Conservation (phyloP, 2,888 invertebrate species). For the Paralinhomoeus sp. region DNA sequence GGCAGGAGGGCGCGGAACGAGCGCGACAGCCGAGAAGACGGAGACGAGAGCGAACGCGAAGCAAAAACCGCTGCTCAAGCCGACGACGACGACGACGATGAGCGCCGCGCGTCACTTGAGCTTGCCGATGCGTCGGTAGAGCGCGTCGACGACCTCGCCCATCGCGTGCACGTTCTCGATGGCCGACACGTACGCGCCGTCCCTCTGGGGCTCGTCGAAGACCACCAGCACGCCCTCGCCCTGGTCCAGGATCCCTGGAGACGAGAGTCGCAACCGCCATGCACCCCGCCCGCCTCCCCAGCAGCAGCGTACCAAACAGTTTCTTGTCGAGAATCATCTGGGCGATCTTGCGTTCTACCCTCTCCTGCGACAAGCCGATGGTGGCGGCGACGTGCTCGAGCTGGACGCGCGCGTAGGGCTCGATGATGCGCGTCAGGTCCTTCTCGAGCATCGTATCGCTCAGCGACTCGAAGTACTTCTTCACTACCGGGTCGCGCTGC, state of each 20-base stretch:
- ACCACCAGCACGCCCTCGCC: slow-evolving; percentile 91
- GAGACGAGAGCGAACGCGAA: background rate
- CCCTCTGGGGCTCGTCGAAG: slow-evolving; percentile 75
- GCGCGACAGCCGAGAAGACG: background rate
- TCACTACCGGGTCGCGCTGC: slow-evolving; percentile 83
- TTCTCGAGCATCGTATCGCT: slow-evolving; percentile 98
- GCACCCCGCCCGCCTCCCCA: background rate
- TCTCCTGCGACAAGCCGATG: slow-evolving; percentile 36
- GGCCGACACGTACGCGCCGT: slow-evolving; percentile 90
- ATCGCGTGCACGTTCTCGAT: slow-evolving; percentile 92
- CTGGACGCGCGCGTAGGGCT: slow-evolving; percentile 89
- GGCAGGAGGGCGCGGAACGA: background rate
- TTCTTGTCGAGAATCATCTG: slow-evolving; percentile 99
- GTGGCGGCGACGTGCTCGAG: slow-evolving; percentile 18
- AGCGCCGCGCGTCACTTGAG: slow-evolving; percentile 44
- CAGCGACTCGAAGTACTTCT: slow-evolving; percentile 80
- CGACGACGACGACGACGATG: background rate
- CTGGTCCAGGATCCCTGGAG: slow-evolving; percentile 72
- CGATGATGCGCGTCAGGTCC: slow-evolving; percentile 90
- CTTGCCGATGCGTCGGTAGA: slow-evolving; percentile 97
- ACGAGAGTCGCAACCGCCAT: no score
- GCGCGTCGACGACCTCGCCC: slow-evolving; percentile 96
- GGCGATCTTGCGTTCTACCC: slow-evolving; percentile 92
- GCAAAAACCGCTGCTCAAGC: background rate
- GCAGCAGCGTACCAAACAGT: slow-evolving; percentile 35